Conservation (phyloP, 2,797 vertebrate species). For the Gobio occitaniae region DNA sequence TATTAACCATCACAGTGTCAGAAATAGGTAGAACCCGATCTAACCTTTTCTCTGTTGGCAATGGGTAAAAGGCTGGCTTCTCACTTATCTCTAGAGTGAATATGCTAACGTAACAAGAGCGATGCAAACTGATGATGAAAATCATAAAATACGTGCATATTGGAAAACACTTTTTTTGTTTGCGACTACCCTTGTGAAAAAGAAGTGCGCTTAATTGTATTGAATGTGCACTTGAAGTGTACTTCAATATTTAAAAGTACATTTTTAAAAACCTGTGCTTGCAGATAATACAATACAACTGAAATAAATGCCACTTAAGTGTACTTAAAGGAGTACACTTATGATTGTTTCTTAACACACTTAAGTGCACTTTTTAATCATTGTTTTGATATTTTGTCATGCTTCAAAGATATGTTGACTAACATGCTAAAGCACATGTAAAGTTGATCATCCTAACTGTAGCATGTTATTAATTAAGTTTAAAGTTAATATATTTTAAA, state of each 20-base stretch:
- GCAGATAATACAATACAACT: background rate
- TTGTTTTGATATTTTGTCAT: no score
- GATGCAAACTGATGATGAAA: background rate
- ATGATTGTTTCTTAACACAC: no score
- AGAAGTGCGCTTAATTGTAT: background rate
- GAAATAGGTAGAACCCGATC: background rate
- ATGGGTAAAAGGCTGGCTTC: constrained; percentile 3
- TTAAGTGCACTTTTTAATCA: no score
- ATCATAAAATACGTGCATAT: background rate
- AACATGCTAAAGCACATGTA: no score
- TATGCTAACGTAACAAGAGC: background rate
- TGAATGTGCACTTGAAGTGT: background rate
- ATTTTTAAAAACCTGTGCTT: background rate
- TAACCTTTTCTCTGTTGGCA: background rate
- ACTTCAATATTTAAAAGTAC: background rate
- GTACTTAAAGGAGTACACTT: no score
- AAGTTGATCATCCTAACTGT: no score
- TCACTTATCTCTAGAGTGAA: background rate
- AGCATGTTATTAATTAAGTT: no score
- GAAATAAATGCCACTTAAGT: background rate
- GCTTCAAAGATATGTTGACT: no score
- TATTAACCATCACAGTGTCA: constrained; percentile 23
- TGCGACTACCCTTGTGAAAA: constrained; percentile 23
- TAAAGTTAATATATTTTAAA: no score
- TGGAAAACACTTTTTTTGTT: background rate